Conservation (phyloP, 2,113 vertebrate species). For the Sarotherodon lohbergeri region DNA sequence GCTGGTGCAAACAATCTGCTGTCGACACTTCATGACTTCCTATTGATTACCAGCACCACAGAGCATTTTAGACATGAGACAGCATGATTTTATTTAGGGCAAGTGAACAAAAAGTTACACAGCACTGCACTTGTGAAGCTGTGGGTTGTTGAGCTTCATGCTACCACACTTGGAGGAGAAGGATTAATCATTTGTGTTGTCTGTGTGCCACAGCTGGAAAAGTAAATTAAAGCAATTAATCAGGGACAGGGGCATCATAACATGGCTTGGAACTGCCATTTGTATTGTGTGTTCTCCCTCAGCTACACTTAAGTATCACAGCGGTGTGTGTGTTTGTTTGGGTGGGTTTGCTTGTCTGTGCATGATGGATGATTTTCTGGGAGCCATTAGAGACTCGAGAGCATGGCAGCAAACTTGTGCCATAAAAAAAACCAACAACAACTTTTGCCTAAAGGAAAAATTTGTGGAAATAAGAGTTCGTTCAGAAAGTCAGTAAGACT, state of each 20-base stretch:
- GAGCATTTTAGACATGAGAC: neutral
- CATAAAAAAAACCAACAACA: neutral
- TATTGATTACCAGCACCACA: slow-evolving; percentile 3
- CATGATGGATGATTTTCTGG: slow-evolving; percentile 25
- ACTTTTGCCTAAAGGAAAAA: neutral
- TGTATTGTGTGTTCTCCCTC: neutral
- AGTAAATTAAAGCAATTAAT: slow-evolving; percentile 56
- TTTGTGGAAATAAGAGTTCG: neutral
- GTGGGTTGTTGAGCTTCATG: neutral
- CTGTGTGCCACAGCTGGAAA: slow-evolving; percentile 19
- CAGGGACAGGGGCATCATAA: slow-evolving; percentile 7
- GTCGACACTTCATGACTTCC: neutral
- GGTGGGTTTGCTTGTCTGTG: neutral
- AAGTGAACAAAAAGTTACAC: neutral
- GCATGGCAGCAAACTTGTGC: neutral
- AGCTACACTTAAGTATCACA: neutral
- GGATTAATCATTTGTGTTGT: slow-evolving; percentile 14
- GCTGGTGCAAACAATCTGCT: neutral
- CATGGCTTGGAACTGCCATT: slow-evolving; percentile 3
- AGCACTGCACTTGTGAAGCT: neutral
- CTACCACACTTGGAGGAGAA: neutral
- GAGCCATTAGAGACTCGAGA: neutral
- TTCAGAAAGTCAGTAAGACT: neutral
- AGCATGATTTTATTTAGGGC: neutral
- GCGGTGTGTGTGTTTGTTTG: neutral